These are phyloP conservation scores for Acestrorhynchus altus DNA, from an alignment of 2,797 vertebrate species.

Conservation along the genomic window DNA sequence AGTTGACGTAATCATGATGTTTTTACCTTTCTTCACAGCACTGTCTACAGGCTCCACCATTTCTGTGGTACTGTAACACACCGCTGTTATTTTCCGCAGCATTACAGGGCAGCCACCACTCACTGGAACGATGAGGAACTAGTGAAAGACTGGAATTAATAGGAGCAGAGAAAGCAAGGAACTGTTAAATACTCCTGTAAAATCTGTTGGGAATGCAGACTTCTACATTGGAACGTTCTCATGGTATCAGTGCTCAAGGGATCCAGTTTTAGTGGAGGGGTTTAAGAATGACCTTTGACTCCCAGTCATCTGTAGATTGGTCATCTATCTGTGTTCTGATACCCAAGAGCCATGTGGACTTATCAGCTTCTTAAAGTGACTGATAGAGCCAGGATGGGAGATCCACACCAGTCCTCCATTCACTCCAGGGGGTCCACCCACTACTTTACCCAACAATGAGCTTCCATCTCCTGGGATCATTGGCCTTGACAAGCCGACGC, in stretches of 20 bases:
- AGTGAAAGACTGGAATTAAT: too few relatives aligned
- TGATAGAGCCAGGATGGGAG: slow-evolving; percentile 21
- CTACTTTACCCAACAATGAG: slow-evolving; percentile 11
- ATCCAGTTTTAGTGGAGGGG: slow-evolving; percentile 50
- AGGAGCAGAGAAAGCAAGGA: too few relatives aligned
- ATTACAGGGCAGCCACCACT: too few relatives aligned
- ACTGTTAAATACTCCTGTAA: too few relatives aligned
- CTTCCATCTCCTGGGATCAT: slow-evolving; percentile 1
- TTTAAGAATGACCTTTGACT: slow-evolving; percentile 56
- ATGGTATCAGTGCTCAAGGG: slow-evolving; percentile 30
- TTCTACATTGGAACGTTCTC: slow-evolving; percentile 59
- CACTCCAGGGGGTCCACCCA: slow-evolving; percentile 1
- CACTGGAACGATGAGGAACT: too few relatives aligned
- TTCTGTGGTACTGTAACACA: too few relatives aligned
- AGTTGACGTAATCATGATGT: too few relatives aligned
- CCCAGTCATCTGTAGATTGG: slow-evolving; percentile 52
- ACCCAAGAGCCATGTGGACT: slow-evolving; percentile 42
- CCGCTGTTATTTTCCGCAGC: too few relatives aligned
- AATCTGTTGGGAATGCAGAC: too few relatives aligned
- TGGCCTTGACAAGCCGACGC: slow-evolving; percentile 7
- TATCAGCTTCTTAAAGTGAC: slow-evolving; percentile 51
- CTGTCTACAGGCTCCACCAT: too few relatives aligned
- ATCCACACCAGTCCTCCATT: slow-evolving; percentile 33
- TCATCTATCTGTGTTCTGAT: slow-evolving; percentile 60
- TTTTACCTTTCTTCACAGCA: too few relatives aligned